A percentile compares a stretch with the other conserved stretches of the same genome.
These are phyloP conservation scores for Bacillus rossius DNA, from an alignment of 1,140 invertebrate genomes.

Conservation along the genomic window DNA sequence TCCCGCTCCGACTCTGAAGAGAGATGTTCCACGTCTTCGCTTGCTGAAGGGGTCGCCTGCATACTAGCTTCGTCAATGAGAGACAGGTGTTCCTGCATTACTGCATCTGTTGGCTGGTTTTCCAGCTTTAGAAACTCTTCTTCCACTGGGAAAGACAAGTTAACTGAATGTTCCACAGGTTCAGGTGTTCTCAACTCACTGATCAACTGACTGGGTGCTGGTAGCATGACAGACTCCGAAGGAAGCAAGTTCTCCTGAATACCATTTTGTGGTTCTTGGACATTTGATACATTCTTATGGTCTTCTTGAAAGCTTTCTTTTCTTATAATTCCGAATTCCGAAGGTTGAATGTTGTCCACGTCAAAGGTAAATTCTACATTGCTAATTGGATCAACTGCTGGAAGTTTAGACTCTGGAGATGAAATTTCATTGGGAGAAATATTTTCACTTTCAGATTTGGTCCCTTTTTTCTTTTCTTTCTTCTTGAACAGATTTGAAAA, in stretches of 20 bases:
- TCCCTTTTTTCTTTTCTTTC: constrained; percentile 43
- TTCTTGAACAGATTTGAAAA: constrained; percentile 48
- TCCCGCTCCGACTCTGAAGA: constrained; percentile 76
- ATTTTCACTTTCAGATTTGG: constrained; percentile 15
- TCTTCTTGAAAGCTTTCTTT: constrained; percentile 8
- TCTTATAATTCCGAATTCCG: constrained; percentile 23
- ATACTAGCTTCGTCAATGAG: too few relatives aligned
- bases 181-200: too few relatives aligned
- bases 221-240: constrained; percentile 18
- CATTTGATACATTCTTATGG: too few relatives aligned
- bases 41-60: too few relatives aligned
- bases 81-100: too few relatives aligned
- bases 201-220: not conserved
- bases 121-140: constrained; percentile 4
- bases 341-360: constrained; percentile 30
- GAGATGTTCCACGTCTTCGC: constrained; percentile 43
- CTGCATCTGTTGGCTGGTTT: not conserved
- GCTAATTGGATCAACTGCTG: constrained; percentile 41
- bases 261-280: too few relatives aligned
- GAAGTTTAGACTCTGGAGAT: constrained; percentile 19
- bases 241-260: constrained; percentile 7
- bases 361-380: constrained; percentile 42
- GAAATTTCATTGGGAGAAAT: constrained; percentile 6
- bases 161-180: not conserved
- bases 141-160: constrained; percentile 3